Evolutionary conservation across 2,113 vertebrate genomes (phyloP).

Genomic region (Chloropsis cyanopogon): DNA sequence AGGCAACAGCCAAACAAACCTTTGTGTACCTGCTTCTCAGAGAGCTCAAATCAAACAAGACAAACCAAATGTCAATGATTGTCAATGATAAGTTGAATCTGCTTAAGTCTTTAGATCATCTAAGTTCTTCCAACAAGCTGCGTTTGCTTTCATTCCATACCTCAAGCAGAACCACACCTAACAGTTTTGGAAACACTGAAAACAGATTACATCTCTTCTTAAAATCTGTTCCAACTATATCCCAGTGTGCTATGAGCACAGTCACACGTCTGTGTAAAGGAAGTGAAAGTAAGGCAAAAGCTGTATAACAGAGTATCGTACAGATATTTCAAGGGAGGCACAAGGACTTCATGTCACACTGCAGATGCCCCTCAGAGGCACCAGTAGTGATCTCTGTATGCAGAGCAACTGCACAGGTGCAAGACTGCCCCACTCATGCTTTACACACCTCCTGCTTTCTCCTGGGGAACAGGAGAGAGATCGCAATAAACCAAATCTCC

Average conservation of each 20-base stretch:
- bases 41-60: not conserved
- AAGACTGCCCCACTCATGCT: not conserved
- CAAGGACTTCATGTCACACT: not conserved
- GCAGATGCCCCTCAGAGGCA: not conserved
- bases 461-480: not conserved
- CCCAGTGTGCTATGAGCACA: not conserved
- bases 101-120: not conserved
- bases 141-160: not conserved
- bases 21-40: not conserved
- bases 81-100: not conserved
- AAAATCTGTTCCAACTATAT: not conserved
- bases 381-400: fast-evolving
- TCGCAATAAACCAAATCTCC: not conserved
- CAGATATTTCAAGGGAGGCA: not conserved
- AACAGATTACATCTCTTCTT: not conserved
- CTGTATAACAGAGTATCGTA: not conserved
- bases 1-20: not conserved
- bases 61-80: not conserved
- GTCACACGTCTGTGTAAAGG: not conserved
- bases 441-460: not conserved
- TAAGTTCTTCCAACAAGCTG: not conserved
- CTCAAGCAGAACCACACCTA: not conserved
- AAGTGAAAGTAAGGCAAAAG: not conserved
- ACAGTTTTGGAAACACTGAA: not conserved
- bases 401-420: not conserved